Conservation (phyloP, 2,888 invertebrate genomes). For the Camptogramma bilineatum region DNA sequence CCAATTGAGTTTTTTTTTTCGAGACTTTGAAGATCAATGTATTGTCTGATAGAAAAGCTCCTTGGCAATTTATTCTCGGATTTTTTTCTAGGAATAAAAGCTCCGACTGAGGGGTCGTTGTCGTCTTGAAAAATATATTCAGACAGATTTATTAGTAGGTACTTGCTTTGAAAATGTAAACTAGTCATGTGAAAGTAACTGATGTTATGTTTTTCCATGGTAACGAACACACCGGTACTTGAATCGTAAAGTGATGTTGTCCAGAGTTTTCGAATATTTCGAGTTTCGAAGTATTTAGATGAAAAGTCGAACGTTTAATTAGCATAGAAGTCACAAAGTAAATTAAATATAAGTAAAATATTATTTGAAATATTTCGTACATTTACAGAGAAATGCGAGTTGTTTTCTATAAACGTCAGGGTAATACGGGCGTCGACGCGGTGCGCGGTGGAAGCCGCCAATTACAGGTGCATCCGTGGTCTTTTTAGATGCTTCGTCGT, state of each 20-base stretch:
- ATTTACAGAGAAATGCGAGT: slow-evolving; percentile 16
- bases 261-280: no score
- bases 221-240: no score
- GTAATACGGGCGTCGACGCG: slow-evolving; percentile 42
- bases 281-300: no score
- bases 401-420: slow-evolving; percentile 42
- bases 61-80: slow-evolving; percentile 40
- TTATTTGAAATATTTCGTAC: neutral
- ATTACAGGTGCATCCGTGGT: slow-evolving; percentile 63
- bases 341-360: no score
- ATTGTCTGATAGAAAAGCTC: slow-evolving; percentile 12
- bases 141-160: no score
- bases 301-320: no score
- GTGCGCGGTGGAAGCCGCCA: slow-evolving; percentile 57
- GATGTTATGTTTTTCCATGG: no score
- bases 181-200: no score
- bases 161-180: no score
- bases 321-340: no score
- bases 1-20: neutral
- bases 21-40: slow-evolving; percentile 12
- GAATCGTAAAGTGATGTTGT: no score
- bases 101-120: slow-evolving; percentile 30
- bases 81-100: slow-evolving; percentile 51
- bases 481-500: slow-evolving; percentile 40
- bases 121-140: slow-evolving; percentile 57